These are phyloP conservation scores for Apotomis betuletana DNA, from an alignment of 2,888 invertebrate genomes.

Conservation along the genomic window DNA sequence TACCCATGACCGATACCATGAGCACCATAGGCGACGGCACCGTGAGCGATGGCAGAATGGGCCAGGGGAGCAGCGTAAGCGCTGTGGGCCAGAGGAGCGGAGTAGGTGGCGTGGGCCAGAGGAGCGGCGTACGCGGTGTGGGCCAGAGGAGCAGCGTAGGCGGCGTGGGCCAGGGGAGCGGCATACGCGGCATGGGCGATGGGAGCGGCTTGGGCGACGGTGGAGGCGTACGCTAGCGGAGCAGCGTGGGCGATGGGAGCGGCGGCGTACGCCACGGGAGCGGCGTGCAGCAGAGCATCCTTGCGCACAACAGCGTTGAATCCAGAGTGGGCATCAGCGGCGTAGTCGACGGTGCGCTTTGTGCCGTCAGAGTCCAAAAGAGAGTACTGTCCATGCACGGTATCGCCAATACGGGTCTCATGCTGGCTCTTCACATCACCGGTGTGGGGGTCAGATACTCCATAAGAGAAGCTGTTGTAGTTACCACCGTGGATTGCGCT, in stretches of 20 bases:
- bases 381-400: conserved; percentile 66
- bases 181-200: conserved; percentile 21
- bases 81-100: conserved; percentile 44
- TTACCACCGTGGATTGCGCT: conserved; percentile 71
- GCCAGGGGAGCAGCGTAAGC: conserved; percentile 42
- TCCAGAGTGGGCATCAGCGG: conserved; percentile 59
- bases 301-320: conserved; percentile 67
- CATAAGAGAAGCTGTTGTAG: conserved; percentile 77
- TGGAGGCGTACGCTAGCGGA: conserved; percentile 42
- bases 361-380: conserved; percentile 66
- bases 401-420: conserved; percentile 84
- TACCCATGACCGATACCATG: conserved; percentile 28
- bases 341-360: conserved; percentile 66
- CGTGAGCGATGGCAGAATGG: conserved; percentile 44
- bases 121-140: conserved; percentile 28
- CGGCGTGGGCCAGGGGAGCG: conserved; percentile 25
- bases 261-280: conserved; percentile 56
- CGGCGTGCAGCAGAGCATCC: conserved; percentile 49
- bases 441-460: conserved; percentile 77
- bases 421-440: conserved; percentile 83
- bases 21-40: conserved; percentile 24
- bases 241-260: conserved; percentile 46
- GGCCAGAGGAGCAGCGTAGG: conserved; percentile 40
- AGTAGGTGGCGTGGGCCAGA: conserved; percentile 26
- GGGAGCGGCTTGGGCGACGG: conserved; percentile 38